Base-by-base conservation (phyloP, 2,888 invertebrate species). In the Temnothorax ravouxi region DNA sequence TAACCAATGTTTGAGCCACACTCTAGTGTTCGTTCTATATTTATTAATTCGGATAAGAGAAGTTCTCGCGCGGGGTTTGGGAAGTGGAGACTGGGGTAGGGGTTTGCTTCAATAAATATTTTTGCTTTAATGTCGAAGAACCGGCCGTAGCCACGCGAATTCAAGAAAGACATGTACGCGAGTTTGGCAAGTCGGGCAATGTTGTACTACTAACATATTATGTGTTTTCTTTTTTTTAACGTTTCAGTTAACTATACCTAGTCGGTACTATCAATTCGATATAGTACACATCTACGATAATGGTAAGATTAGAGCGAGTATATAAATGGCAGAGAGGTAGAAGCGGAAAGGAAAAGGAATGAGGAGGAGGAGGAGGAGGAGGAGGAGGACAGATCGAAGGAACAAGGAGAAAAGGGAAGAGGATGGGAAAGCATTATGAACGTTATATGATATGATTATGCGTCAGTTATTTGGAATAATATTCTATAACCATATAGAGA, bases 131-230 rank as follows among this genome's bases (percentile, higher is more conserved):
- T 56, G 62, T 66, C 66, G 50, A 69, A 81, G 47, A 81, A 79
- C 15, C 85, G 75, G 59, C 77, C 59, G 74, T 21, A 18, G 67
- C 64, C 38, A 69, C 72, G 41, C 76, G 61, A 72, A 83, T 80
- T 71, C 88, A 80, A 69, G 77, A 83, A 67, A 61, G 38, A 83
- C 59, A 71, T 87, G 86, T 85, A 88, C 90, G 92, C 93, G 92
- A 93, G 92, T 94, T 95, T 94, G 94, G 94, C 94, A 94, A 95
- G 94, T 94, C 92, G 91, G 94, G 94, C 94, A 93, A 90, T 72
- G 89, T 94, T 93, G 93, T 93, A 94, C 93, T 93, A 93, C 88
- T 89, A 86, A 88, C 88, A 88, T 84, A 85, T 69, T 59, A 72
- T 18, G 52, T 72, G 56, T 41, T 41, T 67, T 5, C n/a, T 29